Evolutionary conservation across 1,140 invertebrate genomes (phyloP), one percentile per base, ranked within the genome.

Genomic region (Mycetomoellerius zeteki): DNA sequence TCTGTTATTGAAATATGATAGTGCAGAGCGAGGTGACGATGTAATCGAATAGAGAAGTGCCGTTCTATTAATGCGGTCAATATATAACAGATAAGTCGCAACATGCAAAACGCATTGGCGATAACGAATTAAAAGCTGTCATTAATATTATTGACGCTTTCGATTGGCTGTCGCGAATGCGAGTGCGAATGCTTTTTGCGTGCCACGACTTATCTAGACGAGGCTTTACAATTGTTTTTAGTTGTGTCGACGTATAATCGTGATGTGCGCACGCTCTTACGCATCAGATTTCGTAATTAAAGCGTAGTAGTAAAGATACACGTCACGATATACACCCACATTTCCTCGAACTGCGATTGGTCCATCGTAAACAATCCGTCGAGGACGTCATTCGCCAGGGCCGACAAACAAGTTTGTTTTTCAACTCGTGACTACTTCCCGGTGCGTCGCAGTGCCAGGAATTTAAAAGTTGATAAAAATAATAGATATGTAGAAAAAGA

Each of bases 351-450:
- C 16, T 19, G 5, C 21, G 12, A 88, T 89, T 88, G 65, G 67
- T 50, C 60, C 19, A 19, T 16, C 64, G 5, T 27, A 47, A 76
- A 50, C 33, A 7, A 14, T 43, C 16, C 14, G 54, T 62, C 27
- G 43, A 64, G 62, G 47, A 77, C 47, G 1, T n/a, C 37, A 16
- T 6, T 1, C 1, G n/a, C n/a, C 50, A 60, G 77, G 47, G 67
- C 5, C 24, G 62, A 27, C 52, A 86, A 75, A 86, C 54, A 86
- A 89, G 43, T 21, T 33, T 43, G 54, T 89, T 89, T 85, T 85
- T 21, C 10, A 50, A 27, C 27, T 50, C 33, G 60, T 19, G 47
- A 82, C n/a, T 14, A 27, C 30, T 85, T 85, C 47, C 58, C 43
- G 14, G 8, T 78, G 21, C 47, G 60, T 85, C 33, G 24, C 3